phyloP scores from a whole-genome alignment of 35 echinoderm and acorn worm species.

The Hemicentrotus pulcherrimus region DNA sequence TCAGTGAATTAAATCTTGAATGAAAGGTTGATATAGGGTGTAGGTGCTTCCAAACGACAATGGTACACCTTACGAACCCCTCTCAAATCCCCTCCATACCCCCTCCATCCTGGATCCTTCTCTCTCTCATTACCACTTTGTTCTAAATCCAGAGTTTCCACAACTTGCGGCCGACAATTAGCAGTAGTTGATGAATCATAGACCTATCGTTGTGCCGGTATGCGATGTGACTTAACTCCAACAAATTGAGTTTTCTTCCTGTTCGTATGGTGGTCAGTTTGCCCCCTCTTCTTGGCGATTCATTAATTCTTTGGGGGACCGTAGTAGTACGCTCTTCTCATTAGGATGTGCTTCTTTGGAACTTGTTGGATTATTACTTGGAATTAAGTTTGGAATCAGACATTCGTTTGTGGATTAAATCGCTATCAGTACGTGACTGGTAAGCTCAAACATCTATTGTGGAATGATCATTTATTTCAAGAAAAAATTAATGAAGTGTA shows the following conservation, averaged over 20 bases:
- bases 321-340: background rate
- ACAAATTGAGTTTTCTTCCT: constrained; percentile 19
- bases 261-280: background rate
- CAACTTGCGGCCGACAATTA: background rate
- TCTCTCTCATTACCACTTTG: background rate
- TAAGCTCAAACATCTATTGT: background rate
- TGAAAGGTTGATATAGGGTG: too few species aligned
- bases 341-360: background rate
- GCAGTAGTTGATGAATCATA: constrained; percentile 11
- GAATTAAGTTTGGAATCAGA: background rate
- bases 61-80: background rate
- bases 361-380: background rate
- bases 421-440: background rate
- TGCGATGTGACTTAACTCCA: background rate
- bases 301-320: background rate
- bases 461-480: background rate
- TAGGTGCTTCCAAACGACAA: background rate
- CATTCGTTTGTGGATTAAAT: background rate
- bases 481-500: background rate
- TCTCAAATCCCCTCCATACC: background rate
- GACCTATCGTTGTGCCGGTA: background rate
- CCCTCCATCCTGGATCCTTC: background rate
- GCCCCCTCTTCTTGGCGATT: background rate
- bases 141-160: background rate
- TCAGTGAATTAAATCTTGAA: too few species aligned